Conservation (phyloP, 2,888 invertebrate genomes). For the Pandemis cinnamomeana region DNA sequence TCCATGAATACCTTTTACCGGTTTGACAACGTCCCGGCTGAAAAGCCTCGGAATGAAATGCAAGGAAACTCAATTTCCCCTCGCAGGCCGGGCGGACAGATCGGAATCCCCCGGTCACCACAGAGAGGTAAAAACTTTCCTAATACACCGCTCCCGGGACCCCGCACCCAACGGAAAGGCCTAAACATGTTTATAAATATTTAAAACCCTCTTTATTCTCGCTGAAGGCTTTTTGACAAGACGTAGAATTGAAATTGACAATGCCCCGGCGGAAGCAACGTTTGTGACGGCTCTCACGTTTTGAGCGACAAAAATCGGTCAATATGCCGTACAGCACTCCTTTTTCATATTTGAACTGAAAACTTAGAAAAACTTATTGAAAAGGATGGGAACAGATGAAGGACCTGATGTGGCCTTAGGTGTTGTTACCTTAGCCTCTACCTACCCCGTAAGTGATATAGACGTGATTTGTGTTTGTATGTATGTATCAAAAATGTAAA, state of each 20-base stretch:
- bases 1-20: constrained; percentile 27
- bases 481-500: too few species aligned
- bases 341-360: not conserved
- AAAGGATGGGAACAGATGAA: too few species aligned
- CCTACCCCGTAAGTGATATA: too few species aligned
- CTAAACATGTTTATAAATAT: constrained; percentile 60
- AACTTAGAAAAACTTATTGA: not conserved
- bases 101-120: constrained; percentile 52
- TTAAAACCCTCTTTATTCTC: constrained; percentile 56
- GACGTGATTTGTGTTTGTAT: too few species aligned
- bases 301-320: not conserved
- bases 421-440: too few species aligned
- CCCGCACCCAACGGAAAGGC: constrained; percentile 49
- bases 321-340: too few species aligned
- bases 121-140: constrained; percentile 64
- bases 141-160: constrained; percentile 51
- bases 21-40: constrained; percentile 52
- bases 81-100: constrained; percentile 53
- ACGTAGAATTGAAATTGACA: constrained; percentile 22
- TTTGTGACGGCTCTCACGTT: not conserved
- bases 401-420: too few species aligned
- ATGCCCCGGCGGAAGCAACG: not conserved
- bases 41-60: constrained; percentile 64
- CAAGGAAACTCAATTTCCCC: constrained; percentile 71
- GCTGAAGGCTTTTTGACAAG: constrained; percentile 27